These are phyloP conservation scores for Myrmecophaga tridactyla DNA, from an alignment of 2,113 vertebrate genomes.

Conservation along the genomic window DNA sequence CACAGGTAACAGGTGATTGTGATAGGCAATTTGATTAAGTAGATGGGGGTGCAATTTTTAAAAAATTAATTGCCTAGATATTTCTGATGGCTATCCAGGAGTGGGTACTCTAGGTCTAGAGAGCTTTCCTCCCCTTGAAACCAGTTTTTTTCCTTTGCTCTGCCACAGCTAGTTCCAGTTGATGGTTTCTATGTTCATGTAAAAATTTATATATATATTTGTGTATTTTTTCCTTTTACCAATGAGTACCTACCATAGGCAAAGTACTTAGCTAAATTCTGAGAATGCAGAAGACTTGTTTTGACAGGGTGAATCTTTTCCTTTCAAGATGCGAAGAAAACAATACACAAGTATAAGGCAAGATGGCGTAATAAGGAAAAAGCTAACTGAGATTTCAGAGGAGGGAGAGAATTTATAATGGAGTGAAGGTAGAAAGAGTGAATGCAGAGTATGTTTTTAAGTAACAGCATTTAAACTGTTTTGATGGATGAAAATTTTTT, in stretches of 20 bases:
- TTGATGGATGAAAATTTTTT: not conserved
- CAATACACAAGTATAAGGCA: not conserved
- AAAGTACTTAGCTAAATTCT: not conserved
- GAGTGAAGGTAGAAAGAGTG: not conserved
- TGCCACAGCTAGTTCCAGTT: not conserved
- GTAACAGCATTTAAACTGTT: not conserved
- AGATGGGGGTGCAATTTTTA: not conserved
- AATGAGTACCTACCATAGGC: not conserved
- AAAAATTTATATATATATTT: not conserved
- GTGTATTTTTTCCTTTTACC: not conserved
- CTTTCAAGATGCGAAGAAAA: conserved; percentile 22
- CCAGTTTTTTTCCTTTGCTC: not conserved
- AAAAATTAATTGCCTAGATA: not conserved
- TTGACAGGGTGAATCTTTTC: not conserved
- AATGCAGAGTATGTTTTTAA: not conserved
- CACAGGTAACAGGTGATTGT: not conserved
- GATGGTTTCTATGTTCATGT: not conserved
- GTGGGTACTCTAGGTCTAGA: not conserved
- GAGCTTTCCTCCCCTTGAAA: not conserved
- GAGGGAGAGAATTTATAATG: not conserved
- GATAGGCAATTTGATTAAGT: not conserved
- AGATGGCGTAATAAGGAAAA: not conserved
- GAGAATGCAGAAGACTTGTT: not conserved
- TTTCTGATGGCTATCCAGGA: not conserved
- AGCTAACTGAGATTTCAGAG: not conserved